Evolutionary conservation across 2,113 vertebrate genomes (phyloP), one percentile per base, ranked within the genome.

Genomic region (Psammodynastes pulverulentus): DNA sequence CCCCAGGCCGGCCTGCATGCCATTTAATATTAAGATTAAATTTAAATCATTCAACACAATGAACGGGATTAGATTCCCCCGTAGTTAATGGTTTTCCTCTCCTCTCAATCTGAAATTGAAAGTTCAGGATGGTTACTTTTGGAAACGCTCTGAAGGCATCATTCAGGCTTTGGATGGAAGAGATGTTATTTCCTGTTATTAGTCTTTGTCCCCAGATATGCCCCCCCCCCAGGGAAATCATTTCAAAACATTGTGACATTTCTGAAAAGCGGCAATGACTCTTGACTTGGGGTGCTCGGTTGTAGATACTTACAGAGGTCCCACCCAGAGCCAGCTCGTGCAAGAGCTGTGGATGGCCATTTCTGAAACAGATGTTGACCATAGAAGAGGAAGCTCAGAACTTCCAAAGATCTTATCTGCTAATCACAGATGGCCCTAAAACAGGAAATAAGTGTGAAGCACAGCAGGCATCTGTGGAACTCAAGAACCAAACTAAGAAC

Each of bases 381-480:
- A 96, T 96, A 97, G 95, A 97, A 97, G 96, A 97, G 97, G 98
- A 98, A 98, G 97, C 97, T 96, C 97, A 97, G 93, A 94, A 95
- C 96, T 91, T 95, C 89, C 4, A 93, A 95, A 98, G 97, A 98
- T 98, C 95, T 97, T 98, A 98, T 98, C 98, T 97, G 92, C 93
- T 94, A 87, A 95, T 94, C 97, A 92, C 98, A 98, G 97, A 97
- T 97, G 96, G 96, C 95, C 93, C 89, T 0, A 96, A 96, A 97
- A 97, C 97, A 97, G 96, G 97, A 97, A 98, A 96, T 95, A 94
- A 96, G 96, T 0, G 89, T 0, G 86, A 94, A 94, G 89, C 95
- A 17, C 91, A 93, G 51, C 91, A 88, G 91, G 52, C 92, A 92
- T 58, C 93, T 26, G 88, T 1, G 48, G 92, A 52, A 91, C 79